Evolutionary conservation across 2,113 vertebrate genomes (phyloP), one percentile per base, ranked within the genome.

Genomic region (Phalacrocorax carbo): DNA sequence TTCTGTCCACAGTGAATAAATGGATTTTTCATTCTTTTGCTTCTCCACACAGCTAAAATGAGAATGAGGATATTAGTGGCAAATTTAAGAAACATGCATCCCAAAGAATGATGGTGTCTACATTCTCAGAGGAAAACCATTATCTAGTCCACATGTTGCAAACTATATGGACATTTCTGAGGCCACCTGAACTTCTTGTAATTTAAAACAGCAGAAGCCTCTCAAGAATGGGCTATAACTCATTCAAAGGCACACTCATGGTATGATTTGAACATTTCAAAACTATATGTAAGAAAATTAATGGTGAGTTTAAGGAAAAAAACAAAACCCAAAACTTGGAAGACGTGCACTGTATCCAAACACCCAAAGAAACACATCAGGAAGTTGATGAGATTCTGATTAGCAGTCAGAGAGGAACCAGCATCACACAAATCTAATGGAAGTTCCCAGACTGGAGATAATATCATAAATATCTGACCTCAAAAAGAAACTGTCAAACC

Each of bases 61-160:
- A 76, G 20, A 90, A 78, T 23, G 6, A 71, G 38, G 26, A 66
- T 60, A 46, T 38, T 64, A 34, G n/a, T 11, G 16, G 5, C 38
- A 84, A 76, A 71, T 83, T 89, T 78, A 83, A 46, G 70, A 92
- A 92, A 23, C 23, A 75, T 48, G 27, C 25, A 68, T 38, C 61
- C 83, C 48, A 34, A 13, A 94, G 54, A 88, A 77, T 69, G 57
- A 75, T 72, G 34, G 61, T 52, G 22, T 92, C 48, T 86, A 13
- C 44, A 36, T 86, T 96, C 77, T 93, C 79, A 79, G 55, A 80
- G 83, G 92, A 96, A 95, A 90, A 52, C 64, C 44, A 89, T 52
- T 36, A 73, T 90, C 73, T 92, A 71, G 21, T 86, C 79, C 91
- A 88, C 20, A 64, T 57, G 44, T 94, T 95, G 34, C 68, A 71